A percentile compares a stretch with the other conserved stretches of the same genome.
These are phyloP conservation scores for Eupeodes luniger DNA, from an alignment of 2,888 invertebrate species.

Conservation along the genomic window DNA sequence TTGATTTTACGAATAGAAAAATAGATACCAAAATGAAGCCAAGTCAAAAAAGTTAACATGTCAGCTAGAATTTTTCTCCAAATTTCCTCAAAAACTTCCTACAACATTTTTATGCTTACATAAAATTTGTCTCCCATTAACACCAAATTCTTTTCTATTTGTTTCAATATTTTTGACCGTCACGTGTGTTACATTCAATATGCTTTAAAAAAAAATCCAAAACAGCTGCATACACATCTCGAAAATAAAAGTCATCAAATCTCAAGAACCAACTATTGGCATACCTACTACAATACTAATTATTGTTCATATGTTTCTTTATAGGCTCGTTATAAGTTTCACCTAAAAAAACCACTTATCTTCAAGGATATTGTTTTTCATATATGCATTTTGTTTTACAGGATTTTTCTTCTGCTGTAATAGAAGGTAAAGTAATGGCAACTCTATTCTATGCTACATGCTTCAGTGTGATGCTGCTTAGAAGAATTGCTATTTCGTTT, in stretches of 20 bases:
- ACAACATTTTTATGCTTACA: too few relatives aligned
- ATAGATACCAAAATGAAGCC: too few relatives aligned
- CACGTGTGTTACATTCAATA: not conserved
- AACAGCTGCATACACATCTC: slow-evolving; percentile 36
- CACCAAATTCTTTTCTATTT: not conserved
- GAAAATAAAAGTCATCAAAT: slow-evolving; percentile 19
- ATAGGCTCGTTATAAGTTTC: slow-evolving; percentile 17
- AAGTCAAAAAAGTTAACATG: too few relatives aligned
- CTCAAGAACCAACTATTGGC: slow-evolving; percentile 13
- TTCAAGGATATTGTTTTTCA: slow-evolving; percentile 15
- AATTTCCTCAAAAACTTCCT: too few relatives aligned
- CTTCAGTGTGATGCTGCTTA: slow-evolving; percentile 67
- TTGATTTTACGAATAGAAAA: too few relatives aligned
- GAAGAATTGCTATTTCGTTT: slow-evolving; percentile 48
- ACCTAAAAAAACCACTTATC: slow-evolving; percentile 40
- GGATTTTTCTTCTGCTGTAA: not conserved
- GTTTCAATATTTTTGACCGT: slow-evolving; percentile 3
- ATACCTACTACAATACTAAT: too few relatives aligned
- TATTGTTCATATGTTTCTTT: not conserved
- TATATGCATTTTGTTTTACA: not conserved
- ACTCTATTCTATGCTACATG: slow-evolving; percentile 65
- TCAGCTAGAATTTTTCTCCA: too few relatives aligned
- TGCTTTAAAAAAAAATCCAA: not conserved
- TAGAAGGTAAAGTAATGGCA: slow-evolving; percentile 41
- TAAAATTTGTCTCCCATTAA: not conserved